Conservation (phyloP, 2,113 vertebrate species). For the Ammospiza nelsoni region DNA sequence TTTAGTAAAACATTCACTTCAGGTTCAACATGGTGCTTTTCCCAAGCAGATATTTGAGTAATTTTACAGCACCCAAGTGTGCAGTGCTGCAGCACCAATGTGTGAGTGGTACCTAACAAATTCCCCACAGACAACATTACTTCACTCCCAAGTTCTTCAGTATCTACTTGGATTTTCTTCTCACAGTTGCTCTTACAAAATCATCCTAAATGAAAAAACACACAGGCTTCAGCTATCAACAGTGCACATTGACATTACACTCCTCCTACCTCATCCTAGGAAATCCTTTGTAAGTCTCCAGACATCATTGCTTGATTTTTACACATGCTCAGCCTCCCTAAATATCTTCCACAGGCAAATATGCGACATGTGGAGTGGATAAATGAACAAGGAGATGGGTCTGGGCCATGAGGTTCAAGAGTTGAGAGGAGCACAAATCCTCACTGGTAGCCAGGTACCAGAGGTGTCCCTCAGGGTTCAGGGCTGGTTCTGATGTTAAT, state of each 20-base stretch:
- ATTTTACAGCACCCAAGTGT: background rate
- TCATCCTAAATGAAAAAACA: background rate
- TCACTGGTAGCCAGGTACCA: background rate
- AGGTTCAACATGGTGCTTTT: background rate
- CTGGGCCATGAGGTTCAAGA: background rate
- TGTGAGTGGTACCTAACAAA: background rate
- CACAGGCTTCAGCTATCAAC: background rate
- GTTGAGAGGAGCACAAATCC: background rate
- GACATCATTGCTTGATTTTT: background rate
- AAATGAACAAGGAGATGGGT: background rate
- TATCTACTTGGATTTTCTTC: background rate
- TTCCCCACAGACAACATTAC: background rate
- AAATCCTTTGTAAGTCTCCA: background rate
- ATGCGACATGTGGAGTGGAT: background rate
- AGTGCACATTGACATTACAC: background rate
- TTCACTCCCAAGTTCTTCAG: background rate
- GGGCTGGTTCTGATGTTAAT: background rate
- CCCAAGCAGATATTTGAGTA: background rate
- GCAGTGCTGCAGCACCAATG: background rate
- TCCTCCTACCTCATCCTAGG: background rate
- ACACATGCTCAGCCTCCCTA: background rate
- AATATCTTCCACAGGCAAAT: background rate
- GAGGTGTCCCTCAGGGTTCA: background rate
- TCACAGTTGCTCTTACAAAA: background rate
- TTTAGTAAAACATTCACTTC: background rate